Evolutionary conservation across 2,797 vertebrate species (phyloP).

Genomic region (Zalophus californianus): DNA sequence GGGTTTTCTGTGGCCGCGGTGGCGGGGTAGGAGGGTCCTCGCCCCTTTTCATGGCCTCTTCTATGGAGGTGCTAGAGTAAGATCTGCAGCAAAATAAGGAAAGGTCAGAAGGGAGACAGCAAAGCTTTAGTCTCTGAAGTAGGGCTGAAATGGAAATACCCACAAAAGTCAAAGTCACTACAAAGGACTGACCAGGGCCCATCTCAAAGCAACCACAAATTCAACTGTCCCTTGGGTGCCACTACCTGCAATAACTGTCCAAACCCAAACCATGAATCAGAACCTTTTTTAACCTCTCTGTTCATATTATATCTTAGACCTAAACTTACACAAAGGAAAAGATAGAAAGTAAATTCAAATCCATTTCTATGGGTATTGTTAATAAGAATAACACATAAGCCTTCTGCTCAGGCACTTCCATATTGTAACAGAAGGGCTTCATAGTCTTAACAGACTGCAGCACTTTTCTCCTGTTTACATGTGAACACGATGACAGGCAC

Average conservation of each 20-base stretch:
- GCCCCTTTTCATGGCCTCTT: conserved; percentile 96
- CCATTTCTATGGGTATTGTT: not conserved
- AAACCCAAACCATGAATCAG: not conserved
- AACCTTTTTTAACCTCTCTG: conserved; percentile 23
- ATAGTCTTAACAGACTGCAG: conserved; percentile 1
- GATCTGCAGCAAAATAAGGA: conserved; percentile 90
- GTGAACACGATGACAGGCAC: not conserved
- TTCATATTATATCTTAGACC: conserved; percentile 17
- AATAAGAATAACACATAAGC: conserved; percentile 20
- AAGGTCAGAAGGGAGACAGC: conserved; percentile 71
- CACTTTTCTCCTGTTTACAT: not conserved
- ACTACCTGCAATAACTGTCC: not conserved
- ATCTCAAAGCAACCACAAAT: not conserved
- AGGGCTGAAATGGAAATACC: conserved; percentile 54
- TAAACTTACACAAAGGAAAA: conserved; percentile 25
- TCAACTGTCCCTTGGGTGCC: not conserved
- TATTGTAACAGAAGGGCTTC: conserved; percentile 38
- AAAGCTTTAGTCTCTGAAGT: conserved; percentile 58
- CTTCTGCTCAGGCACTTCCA: not conserved
- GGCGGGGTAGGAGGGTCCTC: conserved; percentile 97
- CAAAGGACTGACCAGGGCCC: conserved; percentile 14
- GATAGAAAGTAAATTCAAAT: not conserved
- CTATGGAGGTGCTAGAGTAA: conserved; percentile 97
- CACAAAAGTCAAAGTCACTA: conserved; percentile 34
- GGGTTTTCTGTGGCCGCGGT: conserved; percentile 96